Conservation (phyloP, 2,888 invertebrate species). For the Hirtodrosophila confusa region DNA sequence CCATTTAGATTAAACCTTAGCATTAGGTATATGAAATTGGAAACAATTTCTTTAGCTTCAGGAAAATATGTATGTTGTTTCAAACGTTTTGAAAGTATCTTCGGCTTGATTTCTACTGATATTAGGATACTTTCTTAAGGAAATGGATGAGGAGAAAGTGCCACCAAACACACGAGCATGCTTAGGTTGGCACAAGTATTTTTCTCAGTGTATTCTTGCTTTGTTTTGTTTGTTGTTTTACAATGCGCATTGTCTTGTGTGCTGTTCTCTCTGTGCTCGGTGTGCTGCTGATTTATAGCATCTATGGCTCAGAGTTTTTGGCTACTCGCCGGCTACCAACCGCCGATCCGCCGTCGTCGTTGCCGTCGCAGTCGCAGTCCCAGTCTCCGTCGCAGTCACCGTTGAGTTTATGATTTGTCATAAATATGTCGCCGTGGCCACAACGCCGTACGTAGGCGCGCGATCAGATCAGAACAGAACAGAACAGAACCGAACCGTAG, state of each 20-base stretch:
- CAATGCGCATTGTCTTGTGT: constrained; percentile 69
- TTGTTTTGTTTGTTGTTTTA: constrained; percentile 56
- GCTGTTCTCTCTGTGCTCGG: constrained; percentile 56
- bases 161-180: background rate
- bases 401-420: constrained; percentile 74
- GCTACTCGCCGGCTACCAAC: constrained; percentile 30
- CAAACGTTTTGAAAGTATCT: too few species aligned
- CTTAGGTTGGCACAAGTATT: background rate
- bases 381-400: constrained; percentile 3
- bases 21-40: too few species aligned
- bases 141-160: too few species aligned
- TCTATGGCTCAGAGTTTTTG: constrained; percentile 62
- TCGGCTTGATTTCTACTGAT: background rate
- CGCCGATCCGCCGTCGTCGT: constrained; percentile 18
- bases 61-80: too few species aligned
- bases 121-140: background rate
- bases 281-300: constrained; percentile 81
- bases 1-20: too few species aligned
- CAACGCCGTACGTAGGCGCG: constrained; percentile 13
- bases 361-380: background rate
- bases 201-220: constrained; percentile 40
- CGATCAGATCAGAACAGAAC: background rate
- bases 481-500: background rate
- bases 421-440: constrained; percentile 66
- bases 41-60: too few species aligned